A percentile compares a stretch with the other conserved stretches of the same genome.
Evolutionary conservation across 2,888 invertebrate genomes (phyloP).

Genomic region (Cylloceria caligata): DNA sequence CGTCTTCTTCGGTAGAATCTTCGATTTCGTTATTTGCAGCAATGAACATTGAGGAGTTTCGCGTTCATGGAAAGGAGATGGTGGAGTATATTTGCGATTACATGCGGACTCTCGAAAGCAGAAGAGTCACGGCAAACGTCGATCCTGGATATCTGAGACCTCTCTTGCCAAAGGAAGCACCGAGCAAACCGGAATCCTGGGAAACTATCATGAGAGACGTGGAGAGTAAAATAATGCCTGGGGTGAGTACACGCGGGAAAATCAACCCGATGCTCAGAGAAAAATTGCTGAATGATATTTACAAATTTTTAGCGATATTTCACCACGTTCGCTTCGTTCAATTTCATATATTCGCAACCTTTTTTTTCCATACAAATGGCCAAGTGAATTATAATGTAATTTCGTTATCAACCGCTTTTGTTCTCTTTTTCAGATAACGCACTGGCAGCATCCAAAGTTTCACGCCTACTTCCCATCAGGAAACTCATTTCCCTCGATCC

Average conservation of each 20-base stretch:
- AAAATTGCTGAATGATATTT: no score
- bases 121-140: constrained; percentile 94
- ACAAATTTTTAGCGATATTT: no score
- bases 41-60: constrained; percentile 96
- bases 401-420: not conserved
- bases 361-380: not conserved
- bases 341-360: no score
- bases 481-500: constrained; percentile 97
- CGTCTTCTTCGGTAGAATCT: not conserved
- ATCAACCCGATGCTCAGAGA: no score
- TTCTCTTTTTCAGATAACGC: constrained; percentile 87
- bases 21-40: not conserved
- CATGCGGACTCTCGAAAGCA: constrained; percentile 90
- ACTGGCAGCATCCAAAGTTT: constrained; percentile 99
- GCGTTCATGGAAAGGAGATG: constrained; percentile 95
- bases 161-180: constrained; percentile 92
- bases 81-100: constrained; percentile 97
- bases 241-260: constrained; percentile 86
- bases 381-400: not conserved
- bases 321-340: no score
- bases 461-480: constrained; percentile 99
- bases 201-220: constrained; percentile 95
- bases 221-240: constrained; percentile 96
- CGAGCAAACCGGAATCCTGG: constrained; percentile 94
- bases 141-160: constrained; percentile 95